Evolutionary conservation across 2,113 vertebrate species (phyloP).

Genomic region (Semnornis frantzii): DNA sequence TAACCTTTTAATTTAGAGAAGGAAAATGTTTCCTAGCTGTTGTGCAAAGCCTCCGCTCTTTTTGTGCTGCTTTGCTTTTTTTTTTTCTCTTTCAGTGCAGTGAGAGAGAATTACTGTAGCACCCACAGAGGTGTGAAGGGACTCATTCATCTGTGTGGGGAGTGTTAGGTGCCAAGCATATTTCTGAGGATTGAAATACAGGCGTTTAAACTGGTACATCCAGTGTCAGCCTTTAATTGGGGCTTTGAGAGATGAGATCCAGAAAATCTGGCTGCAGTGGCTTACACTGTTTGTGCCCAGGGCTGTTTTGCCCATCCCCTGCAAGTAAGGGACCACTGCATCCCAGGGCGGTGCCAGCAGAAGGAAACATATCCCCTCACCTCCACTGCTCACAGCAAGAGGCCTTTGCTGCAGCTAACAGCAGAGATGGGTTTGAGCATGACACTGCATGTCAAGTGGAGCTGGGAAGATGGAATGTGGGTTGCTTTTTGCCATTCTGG

Average conservation of each 20-base stretch:
- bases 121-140: conserved; percentile 63
- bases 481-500: not conserved
- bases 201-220: conserved; percentile 39
- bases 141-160: conserved; percentile 61
- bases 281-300: accelerated
- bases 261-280: not conserved
- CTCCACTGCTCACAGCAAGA: not conserved
- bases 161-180: conserved; percentile 54
- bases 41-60: not conserved
- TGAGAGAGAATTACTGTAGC: conserved; percentile 44
- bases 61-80: not conserved
- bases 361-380: accelerated
- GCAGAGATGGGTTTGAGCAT: not conserved
- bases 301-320: not conserved
- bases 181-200: conserved; percentile 44
- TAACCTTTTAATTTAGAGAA: conserved; percentile 17
- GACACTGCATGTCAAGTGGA: accelerated
- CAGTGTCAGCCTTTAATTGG: not conserved
- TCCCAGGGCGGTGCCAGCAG: not conserved
- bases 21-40: not conserved
- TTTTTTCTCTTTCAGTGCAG: not conserved
- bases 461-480: not conserved
- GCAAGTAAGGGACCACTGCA: accelerated
- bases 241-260: conserved; percentile 18
- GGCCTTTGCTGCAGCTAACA: not conserved